phyloP scores from a whole-genome alignment of 1,140 invertebrate species.

The Drosophila sechellia region DNA sequence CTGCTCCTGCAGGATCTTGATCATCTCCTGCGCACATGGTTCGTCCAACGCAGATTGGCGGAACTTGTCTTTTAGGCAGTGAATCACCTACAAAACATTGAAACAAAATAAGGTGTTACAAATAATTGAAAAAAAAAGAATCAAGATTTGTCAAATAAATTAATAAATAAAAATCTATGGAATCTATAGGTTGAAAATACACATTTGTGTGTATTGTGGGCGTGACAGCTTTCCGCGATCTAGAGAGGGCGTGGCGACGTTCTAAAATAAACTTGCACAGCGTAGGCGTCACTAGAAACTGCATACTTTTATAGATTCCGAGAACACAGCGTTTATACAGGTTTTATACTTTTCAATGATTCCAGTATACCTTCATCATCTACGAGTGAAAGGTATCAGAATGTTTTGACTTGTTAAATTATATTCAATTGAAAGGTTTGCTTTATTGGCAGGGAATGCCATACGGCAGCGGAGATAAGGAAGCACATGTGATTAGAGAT shows the following conservation, averaged over 20 bases:
- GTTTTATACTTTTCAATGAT: too few relatives aligned
- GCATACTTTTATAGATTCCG: too few relatives aligned
- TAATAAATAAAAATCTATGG: too few relatives aligned
- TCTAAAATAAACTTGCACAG: too few relatives aligned
- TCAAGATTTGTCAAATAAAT: too few relatives aligned
- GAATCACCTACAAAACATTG: constrained; percentile 85
- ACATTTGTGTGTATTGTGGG: too few relatives aligned
- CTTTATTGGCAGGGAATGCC: constrained; percentile 17
- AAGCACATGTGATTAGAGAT: not conserved
- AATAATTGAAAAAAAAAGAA: not conserved
- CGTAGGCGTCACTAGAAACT: too few relatives aligned
- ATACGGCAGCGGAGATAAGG: constrained; percentile 11
- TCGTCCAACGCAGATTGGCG: constrained; percentile 89
- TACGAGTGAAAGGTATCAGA: not conserved
- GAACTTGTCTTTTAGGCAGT: constrained; percentile 91
- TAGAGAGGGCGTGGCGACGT: too few relatives aligned
- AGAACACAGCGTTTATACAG: too few relatives aligned
- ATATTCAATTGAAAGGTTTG: constrained; percentile 10
- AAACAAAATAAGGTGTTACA: not conserved
- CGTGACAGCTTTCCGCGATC: too few relatives aligned
- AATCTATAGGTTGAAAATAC: too few relatives aligned
- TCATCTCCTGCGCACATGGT: constrained; percentile 93
- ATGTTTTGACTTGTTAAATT: constrained; percentile 1
- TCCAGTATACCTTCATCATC: too few relatives aligned
- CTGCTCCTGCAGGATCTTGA: constrained; percentile 92